A percentile compares a stretch with the other conserved stretches of the same genome.
Evolutionary conservation across 1,140 invertebrate genomes (phyloP).

Genomic region (Cotesia typhae): DNA sequence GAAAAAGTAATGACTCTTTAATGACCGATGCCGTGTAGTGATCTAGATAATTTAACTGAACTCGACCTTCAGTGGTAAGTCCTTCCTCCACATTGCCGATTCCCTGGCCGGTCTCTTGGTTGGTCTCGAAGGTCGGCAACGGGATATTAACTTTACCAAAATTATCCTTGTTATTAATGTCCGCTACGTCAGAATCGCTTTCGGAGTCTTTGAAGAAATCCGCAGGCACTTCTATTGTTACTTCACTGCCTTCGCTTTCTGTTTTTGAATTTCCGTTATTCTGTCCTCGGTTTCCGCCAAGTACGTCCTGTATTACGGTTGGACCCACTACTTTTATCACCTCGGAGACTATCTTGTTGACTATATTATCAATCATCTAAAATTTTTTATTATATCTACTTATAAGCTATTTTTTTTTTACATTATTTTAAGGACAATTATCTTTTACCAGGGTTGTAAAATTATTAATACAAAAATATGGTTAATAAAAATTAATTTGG

Average conservation of each 20-base stretch:
- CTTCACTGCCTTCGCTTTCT: slow-evolving; percentile 48
- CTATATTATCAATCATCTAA: slow-evolving; percentile 82
- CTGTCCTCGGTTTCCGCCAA: slow-evolving; percentile 56
- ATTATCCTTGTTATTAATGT: background rate
- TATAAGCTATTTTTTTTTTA: background rate
- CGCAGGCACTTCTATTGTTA: slow-evolving; percentile 51
- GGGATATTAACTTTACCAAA: slow-evolving; percentile 33
- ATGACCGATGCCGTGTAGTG: too few relatives aligned
- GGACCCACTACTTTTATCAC: slow-evolving; percentile 75
- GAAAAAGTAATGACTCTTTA: background rate
- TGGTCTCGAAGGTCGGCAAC: background rate
- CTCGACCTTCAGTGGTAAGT: too few relatives aligned
- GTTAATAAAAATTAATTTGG: too few relatives aligned
- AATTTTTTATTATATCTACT: slow-evolving; percentile 50
- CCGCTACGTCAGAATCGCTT: background rate
- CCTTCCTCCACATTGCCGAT: background rate
- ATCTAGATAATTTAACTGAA: too few relatives aligned
- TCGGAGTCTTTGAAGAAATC: slow-evolving; percentile 36
- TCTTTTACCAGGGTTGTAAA: too few relatives aligned
- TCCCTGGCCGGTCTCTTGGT: background rate
- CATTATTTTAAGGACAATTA: too few relatives aligned
- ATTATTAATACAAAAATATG: too few relatives aligned
- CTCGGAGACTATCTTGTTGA: slow-evolving; percentile 75
- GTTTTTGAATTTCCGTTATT: slow-evolving; percentile 39
- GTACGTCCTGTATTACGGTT: slow-evolving; percentile 68